Percentiles rank a stretch among this genome's conserved stretches.
Evolutionary conservation across 1,140 invertebrate species (phyloP).

Genomic region (Tetragonula clypearis): DNA sequence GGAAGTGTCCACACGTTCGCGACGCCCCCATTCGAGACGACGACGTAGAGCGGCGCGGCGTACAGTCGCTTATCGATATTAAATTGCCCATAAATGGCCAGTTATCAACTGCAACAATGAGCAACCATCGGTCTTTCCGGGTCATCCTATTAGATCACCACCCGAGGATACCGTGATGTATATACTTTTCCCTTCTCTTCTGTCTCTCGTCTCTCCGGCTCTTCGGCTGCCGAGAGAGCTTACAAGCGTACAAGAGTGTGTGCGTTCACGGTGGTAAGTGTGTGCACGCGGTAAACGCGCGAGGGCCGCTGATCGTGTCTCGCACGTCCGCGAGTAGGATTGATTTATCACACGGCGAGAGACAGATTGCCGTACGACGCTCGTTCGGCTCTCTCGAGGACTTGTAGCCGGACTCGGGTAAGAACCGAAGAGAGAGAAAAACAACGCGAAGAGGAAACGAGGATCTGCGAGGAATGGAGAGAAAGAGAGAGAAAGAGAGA

Average conservation of each 20-base stretch:
- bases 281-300: slow-evolving; percentile 51
- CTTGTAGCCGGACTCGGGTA: slow-evolving; percentile 34
- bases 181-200: slow-evolving; percentile 9
- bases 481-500: background rate
- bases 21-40: background rate
- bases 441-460: background rate
- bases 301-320: slow-evolving; percentile 72
- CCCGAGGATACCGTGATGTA: slow-evolving; percentile 14
- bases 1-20: slow-evolving; percentile 25
- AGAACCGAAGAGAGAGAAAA: slow-evolving; percentile 45
- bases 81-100: slow-evolving; percentile 55
- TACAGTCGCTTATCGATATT: slow-evolving; percentile 54
- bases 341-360: slow-evolving; percentile 78
- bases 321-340: slow-evolving; percentile 73
- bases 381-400: slow-evolving; percentile 44
- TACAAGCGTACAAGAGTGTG: background rate
- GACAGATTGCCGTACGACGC: slow-evolving; percentile 74
- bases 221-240: background rate
- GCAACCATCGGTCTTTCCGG: slow-evolving; percentile 52
- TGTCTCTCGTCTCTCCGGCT: background rate
- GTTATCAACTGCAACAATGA: slow-evolving; percentile 48
- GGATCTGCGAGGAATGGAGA: background rate
- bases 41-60: slow-evolving; percentile 6
- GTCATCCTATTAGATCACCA: slow-evolving; percentile 52
- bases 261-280: background rate